Evolutionary conservation across 1,140 invertebrate genomes (phyloP), one percentile per base, ranked within the genome.

Genomic region (Bilobella aurantiaca): DNA sequence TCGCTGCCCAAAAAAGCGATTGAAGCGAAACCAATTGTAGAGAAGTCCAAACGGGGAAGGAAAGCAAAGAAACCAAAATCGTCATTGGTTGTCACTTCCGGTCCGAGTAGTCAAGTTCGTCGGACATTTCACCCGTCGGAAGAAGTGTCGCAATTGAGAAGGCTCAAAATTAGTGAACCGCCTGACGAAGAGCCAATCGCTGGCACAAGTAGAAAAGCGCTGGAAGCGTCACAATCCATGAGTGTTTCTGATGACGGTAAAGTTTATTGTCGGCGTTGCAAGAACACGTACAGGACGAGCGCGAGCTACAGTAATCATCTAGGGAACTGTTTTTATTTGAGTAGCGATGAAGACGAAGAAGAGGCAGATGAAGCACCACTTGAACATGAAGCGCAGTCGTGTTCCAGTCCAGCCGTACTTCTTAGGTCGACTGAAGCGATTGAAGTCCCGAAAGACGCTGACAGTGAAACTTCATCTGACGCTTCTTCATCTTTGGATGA

Each of bases 231-330:
- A 32, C 12, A 2, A 34, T 32, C 29, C 32, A 62, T 5, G 18
- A 37, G 3, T 27, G 21, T 21, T 18, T 2, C 3, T 18, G 61
- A 47, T 3, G 34, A 62, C 29, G 61, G 34, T 5, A 25, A 18
- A 27, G 47, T 57, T 67, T 25, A 83, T 12, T 69, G 67, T 31
- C n/a, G n/a, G 12, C 59, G 87, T 61, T 96, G 93, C 75, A 88
- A 90, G 73, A 87, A 90, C 73, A 88, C 90, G 1, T 96, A 96
- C 75, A 82, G 92, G 74, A 95, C 90, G 14, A 85, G 85, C 69
- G 85, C 88, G 58, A 93, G 91, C 70, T 94, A 88, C 74, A 85
- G 90, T 71, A 82, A 88, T 30, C 93, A 96, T 77, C 78, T 91
- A 49, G 79, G 83, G 14, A 84, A 82, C 23, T 96, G 93, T 76